These are phyloP conservation scores for Drosophila pseudotalamancana DNA, from an alignment of 2,888 invertebrate genomes.

Conservation along the genomic window DNA sequence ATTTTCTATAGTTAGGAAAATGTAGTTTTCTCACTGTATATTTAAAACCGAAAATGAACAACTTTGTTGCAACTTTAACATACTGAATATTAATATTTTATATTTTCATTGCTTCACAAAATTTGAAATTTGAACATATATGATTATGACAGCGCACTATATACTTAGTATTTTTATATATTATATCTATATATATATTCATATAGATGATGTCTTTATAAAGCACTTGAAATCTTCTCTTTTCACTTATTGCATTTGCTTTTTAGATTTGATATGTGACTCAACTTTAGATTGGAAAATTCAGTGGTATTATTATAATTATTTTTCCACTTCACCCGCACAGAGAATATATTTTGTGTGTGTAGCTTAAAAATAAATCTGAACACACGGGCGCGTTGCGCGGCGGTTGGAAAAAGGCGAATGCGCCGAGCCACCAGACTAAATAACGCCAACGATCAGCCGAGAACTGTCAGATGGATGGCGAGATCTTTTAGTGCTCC, in stretches of 20 bases:
- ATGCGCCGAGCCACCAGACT: slow-evolving; percentile 45
- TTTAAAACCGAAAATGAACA: background rate
- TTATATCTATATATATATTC: slow-evolving; percentile 5
- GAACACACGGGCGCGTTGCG: slow-evolving; percentile 68
- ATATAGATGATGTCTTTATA: slow-evolving; percentile 9
- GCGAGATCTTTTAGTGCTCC: slow-evolving; percentile 21
- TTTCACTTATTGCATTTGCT: background rate
- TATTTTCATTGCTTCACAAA: slow-evolving; percentile 13
- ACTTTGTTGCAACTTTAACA: slow-evolving; percentile 14
- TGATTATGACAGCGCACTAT: slow-evolving; percentile 41
- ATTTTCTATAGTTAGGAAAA: slow-evolving; percentile 14
- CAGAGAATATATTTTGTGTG: slow-evolving; percentile 49
- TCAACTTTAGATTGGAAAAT: slow-evolving; percentile 14
- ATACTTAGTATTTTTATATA: slow-evolving; percentile 29
- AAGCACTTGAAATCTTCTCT: slow-evolving; percentile 12
- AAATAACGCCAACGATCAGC: slow-evolving; percentile 72
- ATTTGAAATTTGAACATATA: slow-evolving; percentile 8
- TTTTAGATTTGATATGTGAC: background rate
- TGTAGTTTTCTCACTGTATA: slow-evolving; percentile 18
- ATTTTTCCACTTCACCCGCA: slow-evolving; percentile 43
- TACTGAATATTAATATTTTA: background rate
- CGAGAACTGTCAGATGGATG: slow-evolving; percentile 70
- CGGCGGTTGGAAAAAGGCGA: slow-evolving; percentile 36
- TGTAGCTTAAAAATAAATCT: slow-evolving; percentile 72
- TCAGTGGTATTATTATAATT: slow-evolving; percentile 2